Conservation (phyloP, 1,140 invertebrate species). For the Rhyzopertha dominica region DNA sequence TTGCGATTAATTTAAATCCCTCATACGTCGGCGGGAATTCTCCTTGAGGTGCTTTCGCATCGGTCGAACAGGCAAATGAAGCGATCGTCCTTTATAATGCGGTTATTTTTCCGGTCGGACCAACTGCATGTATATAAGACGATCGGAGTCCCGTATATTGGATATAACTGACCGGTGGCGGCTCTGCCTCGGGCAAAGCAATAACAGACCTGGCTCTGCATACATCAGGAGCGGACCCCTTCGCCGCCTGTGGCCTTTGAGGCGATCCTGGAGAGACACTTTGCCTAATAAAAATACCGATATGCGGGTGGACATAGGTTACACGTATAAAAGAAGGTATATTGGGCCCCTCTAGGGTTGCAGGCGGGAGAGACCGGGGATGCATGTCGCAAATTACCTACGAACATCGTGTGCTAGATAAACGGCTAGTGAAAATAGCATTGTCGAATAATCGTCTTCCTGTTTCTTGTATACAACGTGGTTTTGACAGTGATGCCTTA, state of each 20-base stretch:
- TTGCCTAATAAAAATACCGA: conserved; percentile 42
- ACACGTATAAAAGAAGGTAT: conserved; percentile 27
- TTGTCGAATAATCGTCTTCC: too few species aligned
- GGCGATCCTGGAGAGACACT: conserved; percentile 33
- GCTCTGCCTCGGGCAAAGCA: conserved; percentile 23
- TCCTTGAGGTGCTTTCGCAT: conserved; percentile 14
- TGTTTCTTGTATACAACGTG: too few species aligned
- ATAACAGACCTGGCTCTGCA: conserved; percentile 32
- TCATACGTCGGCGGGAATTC: conserved; percentile 7
- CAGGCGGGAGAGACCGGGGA: not conserved
- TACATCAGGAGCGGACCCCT: conserved; percentile 28
- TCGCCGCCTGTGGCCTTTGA: conserved; percentile 33
- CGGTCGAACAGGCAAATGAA: conserved; percentile 18
- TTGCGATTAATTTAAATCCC: conserved; percentile 21
- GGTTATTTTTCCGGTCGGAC: conserved; percentile 22
- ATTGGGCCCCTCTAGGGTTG: conserved; percentile 1
- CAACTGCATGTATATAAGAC: conserved; percentile 16
- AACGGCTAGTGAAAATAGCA: too few species aligned
- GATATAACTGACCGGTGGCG: conserved; percentile 28
- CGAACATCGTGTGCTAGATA: too few species aligned
- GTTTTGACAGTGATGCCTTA: too few species aligned
- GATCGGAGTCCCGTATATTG: conserved; percentile 23
- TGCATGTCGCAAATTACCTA: too few species aligned
- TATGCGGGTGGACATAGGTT: conserved; percentile 37
- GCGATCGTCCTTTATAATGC: conserved; percentile 21